Conservation (phyloP, 2,113 vertebrate genomes). For the Psittacula cyanocephala region DNA sequence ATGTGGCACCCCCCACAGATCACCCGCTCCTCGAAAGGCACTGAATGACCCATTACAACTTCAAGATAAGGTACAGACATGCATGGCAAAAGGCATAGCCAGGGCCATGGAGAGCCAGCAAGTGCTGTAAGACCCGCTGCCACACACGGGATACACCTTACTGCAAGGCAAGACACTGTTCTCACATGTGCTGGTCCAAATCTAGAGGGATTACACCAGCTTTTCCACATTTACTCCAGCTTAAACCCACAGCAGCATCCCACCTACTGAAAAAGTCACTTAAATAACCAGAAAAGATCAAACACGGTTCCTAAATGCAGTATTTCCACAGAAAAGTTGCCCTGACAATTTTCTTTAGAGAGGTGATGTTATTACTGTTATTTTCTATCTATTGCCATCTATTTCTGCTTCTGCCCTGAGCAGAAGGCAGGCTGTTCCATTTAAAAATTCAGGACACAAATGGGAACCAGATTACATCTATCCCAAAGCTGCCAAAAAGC, state of each 20-base stretch:
- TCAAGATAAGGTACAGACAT: fast-evolving
- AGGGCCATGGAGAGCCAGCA: neutral
- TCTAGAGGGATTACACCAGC: neutral
- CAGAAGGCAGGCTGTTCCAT: neutral
- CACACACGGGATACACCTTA: fast-evolving
- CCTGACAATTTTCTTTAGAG: neutral
- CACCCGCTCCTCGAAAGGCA: fast-evolving
- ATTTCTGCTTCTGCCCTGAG: neutral
- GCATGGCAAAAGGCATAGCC: fast-evolving
- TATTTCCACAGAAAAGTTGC: neutral
- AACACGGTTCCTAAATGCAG: neutral
- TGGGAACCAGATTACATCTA: conserved; percentile 27
- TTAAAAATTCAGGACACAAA: conserved; percentile 25
- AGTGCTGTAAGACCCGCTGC: neutral
- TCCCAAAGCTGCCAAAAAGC: conserved; percentile 27
- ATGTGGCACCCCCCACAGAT: neutral
- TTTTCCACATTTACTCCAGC: neutral
- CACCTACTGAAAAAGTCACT: neutral
- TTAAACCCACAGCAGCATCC: neutral
- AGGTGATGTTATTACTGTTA: neutral
- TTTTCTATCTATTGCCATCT: neutral
- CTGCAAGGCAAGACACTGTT: neutral
- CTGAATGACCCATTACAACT: neutral
- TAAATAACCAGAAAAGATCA: neutral
- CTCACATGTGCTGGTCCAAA: neutral